phyloP scores from a whole-genome alignment of 2,797 vertebrate genomes.

The Orientallactaga sibirica region DNA sequence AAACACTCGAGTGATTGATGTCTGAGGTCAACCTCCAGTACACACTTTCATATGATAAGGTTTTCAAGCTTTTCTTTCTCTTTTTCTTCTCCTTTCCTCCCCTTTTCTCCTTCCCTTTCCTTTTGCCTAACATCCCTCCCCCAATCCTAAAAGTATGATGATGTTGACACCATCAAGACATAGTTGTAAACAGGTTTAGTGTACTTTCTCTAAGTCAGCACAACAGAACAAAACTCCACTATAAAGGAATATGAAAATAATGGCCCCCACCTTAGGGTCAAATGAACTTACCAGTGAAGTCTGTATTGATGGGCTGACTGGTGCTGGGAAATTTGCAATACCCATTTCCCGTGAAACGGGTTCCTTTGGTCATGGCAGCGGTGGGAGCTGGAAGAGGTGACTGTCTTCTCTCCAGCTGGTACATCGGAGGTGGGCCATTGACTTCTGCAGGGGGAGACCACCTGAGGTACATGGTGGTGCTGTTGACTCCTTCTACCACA shows the following conservation, averaged over 20 bases:
- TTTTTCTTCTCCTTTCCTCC: background rate
- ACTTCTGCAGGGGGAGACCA: conserved; percentile 92
- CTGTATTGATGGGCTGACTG: conserved; percentile 90
- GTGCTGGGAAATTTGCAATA: conserved; percentile 92
- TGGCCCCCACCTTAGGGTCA: background rate
- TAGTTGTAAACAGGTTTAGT: background rate
- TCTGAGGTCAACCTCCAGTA: background rate
- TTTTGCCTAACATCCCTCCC: rapidly evolving
- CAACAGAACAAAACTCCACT: background rate
- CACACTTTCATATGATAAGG: background rate
- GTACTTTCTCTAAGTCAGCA: conserved; percentile 3
- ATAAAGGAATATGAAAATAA: conserved; percentile 31
- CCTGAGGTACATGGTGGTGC: conserved; percentile 89
- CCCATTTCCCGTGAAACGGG: conserved; percentile 92
- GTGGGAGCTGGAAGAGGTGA: conserved; percentile 89
- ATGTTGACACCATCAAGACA: background rate
- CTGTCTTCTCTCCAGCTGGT: conserved; percentile 94
- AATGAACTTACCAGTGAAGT: conserved; percentile 93
- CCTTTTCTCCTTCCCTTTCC: background rate
- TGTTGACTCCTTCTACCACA: conserved; percentile 89
- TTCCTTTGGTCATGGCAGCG: conserved; percentile 89
- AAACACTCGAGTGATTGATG: rapidly evolving
- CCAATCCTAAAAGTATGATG: background rate
- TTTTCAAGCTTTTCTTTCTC: background rate
- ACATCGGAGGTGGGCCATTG: conserved; percentile 93